These are phyloP conservation scores for Odontesthes bonariensis DNA, from an alignment of 2,113 vertebrate genomes.

Conservation along the genomic window DNA sequence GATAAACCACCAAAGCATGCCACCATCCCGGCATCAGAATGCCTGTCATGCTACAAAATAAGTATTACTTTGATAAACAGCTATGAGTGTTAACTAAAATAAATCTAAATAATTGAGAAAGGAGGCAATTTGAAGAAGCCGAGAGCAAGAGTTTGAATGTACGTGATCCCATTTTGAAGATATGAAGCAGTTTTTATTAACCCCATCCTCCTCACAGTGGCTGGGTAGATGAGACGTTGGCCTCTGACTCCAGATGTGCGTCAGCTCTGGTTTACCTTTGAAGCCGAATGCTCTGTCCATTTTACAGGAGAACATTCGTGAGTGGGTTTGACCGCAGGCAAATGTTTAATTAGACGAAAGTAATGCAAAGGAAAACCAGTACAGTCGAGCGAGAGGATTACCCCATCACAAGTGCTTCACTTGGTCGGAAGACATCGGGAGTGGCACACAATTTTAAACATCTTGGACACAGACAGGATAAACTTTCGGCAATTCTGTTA, in stretches of 20 bases:
- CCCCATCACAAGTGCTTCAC: background rate
- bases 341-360: background rate
- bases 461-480: too few species aligned
- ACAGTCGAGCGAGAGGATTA: background rate
- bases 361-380: slow-evolving; percentile 6
- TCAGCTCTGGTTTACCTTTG: slow-evolving; percentile 1
- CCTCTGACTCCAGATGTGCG: background rate
- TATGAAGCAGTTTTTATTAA: background rate
- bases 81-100: background rate
- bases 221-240: too few species aligned
- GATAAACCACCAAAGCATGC: background rate
- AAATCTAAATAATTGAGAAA: background rate
- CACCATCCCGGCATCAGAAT: background rate
- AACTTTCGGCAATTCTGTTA: too few species aligned
- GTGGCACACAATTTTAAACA: too few species aligned
- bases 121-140: too few species aligned
- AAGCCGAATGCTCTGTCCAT: background rate
- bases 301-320: background rate
- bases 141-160: background rate
- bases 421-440: too few species aligned
- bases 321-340: background rate
- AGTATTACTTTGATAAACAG: background rate
- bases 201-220: background rate
- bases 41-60: too few species aligned
- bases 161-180: background rate